These are phyloP conservation scores for Ametastegia equiseti DNA, from an alignment of 2,888 invertebrate species.

Conservation along the genomic window DNA sequence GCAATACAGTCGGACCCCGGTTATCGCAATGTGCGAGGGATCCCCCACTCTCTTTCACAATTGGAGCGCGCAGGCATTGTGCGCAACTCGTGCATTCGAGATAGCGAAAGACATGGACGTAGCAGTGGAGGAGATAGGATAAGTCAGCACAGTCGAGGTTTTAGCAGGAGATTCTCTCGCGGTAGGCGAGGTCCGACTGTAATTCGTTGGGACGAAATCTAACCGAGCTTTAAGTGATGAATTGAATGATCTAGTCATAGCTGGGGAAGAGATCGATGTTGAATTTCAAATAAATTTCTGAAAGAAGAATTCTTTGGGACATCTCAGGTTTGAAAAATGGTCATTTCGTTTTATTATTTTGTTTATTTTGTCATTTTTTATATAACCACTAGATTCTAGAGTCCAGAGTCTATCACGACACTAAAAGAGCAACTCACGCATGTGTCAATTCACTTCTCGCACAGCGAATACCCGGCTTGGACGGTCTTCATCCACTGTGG, in stretches of 20 bases:
- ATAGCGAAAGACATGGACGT: too few species aligned
- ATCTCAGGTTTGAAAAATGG: neutral
- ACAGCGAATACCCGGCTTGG: constrained; percentile 59
- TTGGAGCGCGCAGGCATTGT: too few species aligned
- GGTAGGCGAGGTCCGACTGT: neutral
- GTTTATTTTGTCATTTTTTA: neutral
- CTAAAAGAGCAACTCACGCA: neutral
- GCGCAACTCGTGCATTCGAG: too few species aligned
- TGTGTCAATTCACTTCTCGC: constrained; percentile 45
- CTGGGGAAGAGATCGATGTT: neutral
- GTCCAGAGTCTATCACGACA: neutral
- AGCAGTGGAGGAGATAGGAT: too few species aligned
- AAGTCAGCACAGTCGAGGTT: too few species aligned
- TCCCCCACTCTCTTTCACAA: too few species aligned
- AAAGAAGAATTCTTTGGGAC: neutral
- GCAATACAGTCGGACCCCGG: too few species aligned
- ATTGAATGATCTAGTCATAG: neutral
- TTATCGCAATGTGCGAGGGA: too few species aligned
- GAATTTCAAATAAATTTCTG: neutral
- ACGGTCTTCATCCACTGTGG: constrained; percentile 63
- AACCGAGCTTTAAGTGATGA: neutral
- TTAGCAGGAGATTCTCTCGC: too few species aligned
- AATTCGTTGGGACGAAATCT: neutral
- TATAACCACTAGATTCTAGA: neutral
- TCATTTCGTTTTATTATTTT: neutral